These are phyloP conservation scores for Gymnodraco acuticeps DNA, from an alignment of 2,797 vertebrate species.

Conservation along the genomic window DNA sequence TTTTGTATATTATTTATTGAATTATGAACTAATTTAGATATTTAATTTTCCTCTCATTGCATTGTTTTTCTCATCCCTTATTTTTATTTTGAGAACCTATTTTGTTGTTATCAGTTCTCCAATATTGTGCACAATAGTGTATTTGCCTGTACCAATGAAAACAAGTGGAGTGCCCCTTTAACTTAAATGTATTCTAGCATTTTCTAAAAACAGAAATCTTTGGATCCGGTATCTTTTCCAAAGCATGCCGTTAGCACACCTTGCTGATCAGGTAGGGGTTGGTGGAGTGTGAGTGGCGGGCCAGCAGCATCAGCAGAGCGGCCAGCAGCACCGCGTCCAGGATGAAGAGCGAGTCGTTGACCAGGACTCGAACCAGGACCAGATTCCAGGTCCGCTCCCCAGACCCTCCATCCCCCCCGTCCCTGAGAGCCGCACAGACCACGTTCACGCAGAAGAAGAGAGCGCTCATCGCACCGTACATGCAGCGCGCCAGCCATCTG, in stretches of 20 bases:
- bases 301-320: constrained; percentile 84
- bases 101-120: too few relatives aligned
- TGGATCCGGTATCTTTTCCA: not conserved
- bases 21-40: too few relatives aligned
- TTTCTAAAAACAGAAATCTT: not conserved
- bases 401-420: constrained; percentile 52
- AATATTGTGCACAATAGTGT: too few relatives aligned
- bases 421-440: constrained; percentile 85
- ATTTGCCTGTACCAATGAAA: too few relatives aligned
- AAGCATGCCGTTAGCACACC: constrained; percentile 61
- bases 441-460: constrained; percentile 89
- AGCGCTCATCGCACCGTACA: constrained; percentile 77
- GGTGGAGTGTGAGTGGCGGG: constrained; percentile 83
- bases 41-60: too few relatives aligned
- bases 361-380: constrained; percentile 89
- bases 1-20: too few relatives aligned
- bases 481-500: constrained; percentile 70
- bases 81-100: too few relatives aligned
- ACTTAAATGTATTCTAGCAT: not conserved
- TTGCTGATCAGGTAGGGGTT: constrained; percentile 88
- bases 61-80: too few relatives aligned
- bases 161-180: not conserved
- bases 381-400: constrained; percentile 84
- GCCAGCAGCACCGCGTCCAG: constrained; percentile 88
- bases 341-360: constrained; percentile 92